Base-by-base conservation (phyloP, 1,140 invertebrate genomes). In the Teleogryllus occipitalis region DNA sequence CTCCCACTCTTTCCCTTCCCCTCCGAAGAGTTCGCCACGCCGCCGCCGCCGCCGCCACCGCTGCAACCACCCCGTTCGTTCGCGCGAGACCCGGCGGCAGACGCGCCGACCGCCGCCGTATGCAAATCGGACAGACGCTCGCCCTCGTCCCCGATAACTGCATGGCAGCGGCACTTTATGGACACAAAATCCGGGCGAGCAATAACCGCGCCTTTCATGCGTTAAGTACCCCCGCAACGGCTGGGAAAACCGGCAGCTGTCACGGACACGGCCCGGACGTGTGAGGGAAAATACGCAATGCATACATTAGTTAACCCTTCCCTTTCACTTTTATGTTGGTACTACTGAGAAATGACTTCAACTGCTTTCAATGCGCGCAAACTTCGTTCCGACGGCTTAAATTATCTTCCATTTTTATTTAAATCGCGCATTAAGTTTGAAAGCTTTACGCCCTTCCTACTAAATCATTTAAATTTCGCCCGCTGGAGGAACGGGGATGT, bases 391-490 rank as follows among this genome's bases (percentile, higher is more conserved):
- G 54, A 65, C 54, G 54, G 54, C 54, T 65, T 65, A 65, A 65
- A 65, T 65, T 65, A 65, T 65, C 54, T 65, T 65, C 54, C 54
- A 65, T 65, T 65, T 65, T 65, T 65, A 65, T 65, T 65, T 65
- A 65, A 65, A 65, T 65, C 54, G 54, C 54, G 54, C 54, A 65
- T 65, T 65, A 65, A 65, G 18, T 65, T 65, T 65, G 54, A 65
- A 65, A 65, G 54, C 54, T 65, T 65, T 65, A 65, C 54, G 18
- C 54, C 54, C 54, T 65, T 65, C 54, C 54, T 65, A 10, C 54
- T 65, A 65, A 65, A 65, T 65, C 54, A 65, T 65, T 65, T 65
- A 65, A 65, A 65, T 65, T 65, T 65, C 54, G 54, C 54, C 18
- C 10, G 10, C 54, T 10, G 54, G 54, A 65, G 54, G 54, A 65